phyloP scores from a whole-genome alignment of 2,797 vertebrate species.

The Chelmon rostratus region DNA sequence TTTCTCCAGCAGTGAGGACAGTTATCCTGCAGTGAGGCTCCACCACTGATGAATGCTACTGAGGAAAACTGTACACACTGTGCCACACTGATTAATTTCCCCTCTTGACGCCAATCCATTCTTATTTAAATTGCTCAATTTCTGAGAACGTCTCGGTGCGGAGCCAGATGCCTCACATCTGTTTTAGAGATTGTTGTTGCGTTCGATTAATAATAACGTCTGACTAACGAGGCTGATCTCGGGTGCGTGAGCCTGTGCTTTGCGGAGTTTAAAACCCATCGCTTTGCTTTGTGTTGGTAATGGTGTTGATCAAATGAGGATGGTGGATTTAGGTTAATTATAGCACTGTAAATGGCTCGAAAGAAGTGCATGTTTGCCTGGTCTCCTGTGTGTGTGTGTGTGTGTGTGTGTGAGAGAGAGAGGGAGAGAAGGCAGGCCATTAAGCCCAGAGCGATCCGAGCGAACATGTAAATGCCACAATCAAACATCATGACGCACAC shows the following conservation, averaged over 20 bases:
- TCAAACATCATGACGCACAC: constrained; percentile 14
- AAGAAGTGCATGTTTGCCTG: constrained; percentile 15
- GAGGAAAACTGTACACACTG: constrained; percentile 11
- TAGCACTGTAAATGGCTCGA: constrained; percentile 24
- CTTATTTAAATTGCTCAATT: constrained; percentile 57
- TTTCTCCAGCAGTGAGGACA: background rate
- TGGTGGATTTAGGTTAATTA: constrained; percentile 19
- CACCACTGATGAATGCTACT: constrained; percentile 25
- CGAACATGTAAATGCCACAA: constrained; percentile 30
- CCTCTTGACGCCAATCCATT: constrained; percentile 50
- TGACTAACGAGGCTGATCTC: constrained; percentile 30
- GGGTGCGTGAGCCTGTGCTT: background rate
- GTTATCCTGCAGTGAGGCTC: constrained; percentile 19
- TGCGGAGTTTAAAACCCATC: constrained; percentile 35
- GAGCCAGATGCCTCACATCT: constrained; percentile 51
- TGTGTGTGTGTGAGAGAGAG: background rate
- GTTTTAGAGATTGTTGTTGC: constrained; percentile 30
- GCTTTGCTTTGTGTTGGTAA: constrained; percentile 30
- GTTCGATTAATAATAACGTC: constrained; percentile 38
- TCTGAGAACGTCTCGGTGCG: constrained; percentile 21
- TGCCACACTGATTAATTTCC: constrained; percentile 51
- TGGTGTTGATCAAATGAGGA: constrained; percentile 34
- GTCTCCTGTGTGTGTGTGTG: background rate
- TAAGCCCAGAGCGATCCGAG: constrained; percentile 24
- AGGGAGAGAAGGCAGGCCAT: constrained; percentile 15